Evolutionary conservation across 2,113 vertebrate species (phyloP).

Genomic region (Campylorhamphus procurvoides): DNA sequence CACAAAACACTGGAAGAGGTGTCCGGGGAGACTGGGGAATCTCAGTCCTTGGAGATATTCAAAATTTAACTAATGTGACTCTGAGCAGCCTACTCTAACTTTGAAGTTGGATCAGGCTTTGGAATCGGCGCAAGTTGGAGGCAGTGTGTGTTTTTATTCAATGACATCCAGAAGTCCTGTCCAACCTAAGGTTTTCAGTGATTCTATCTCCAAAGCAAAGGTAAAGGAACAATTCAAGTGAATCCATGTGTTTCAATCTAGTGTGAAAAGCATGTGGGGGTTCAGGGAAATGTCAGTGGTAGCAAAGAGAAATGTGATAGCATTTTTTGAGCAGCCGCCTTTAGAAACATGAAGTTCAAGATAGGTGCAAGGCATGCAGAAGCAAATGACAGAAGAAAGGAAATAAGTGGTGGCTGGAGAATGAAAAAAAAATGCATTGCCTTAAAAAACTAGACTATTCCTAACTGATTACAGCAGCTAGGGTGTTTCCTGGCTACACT

Average conservation of each 20-base stretch:
- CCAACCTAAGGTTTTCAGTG: not conserved
- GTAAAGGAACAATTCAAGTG: not conserved
- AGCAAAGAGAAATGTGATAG: not conserved
- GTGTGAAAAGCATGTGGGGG: not conserved
- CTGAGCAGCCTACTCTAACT: not conserved
- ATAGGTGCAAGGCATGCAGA: not conserved
- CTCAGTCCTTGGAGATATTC: not conserved
- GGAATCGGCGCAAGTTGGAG: not conserved
- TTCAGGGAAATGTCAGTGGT: not conserved
- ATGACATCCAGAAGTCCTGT: not conserved
- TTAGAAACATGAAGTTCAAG: not conserved
- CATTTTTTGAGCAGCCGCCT: not conserved
- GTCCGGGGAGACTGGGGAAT: not conserved
- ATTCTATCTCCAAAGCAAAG: not conserved
- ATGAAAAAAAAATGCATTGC: not conserved
- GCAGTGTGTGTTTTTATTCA: not conserved
- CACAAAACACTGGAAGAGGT: not conserved
- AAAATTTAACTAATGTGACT: not conserved
- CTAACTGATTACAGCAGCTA: constrained; percentile 1
- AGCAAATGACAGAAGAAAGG: not conserved
- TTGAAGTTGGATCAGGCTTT: not conserved
- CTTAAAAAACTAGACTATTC: not conserved
- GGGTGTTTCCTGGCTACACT: not conserved
- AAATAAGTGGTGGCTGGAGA: not conserved
- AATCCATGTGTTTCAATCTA: not conserved